Evolutionary conservation across 1,140 invertebrate genomes (phyloP), one percentile per base, ranked within the genome.

Genomic region (Akabosia matsudoensis): DNA sequence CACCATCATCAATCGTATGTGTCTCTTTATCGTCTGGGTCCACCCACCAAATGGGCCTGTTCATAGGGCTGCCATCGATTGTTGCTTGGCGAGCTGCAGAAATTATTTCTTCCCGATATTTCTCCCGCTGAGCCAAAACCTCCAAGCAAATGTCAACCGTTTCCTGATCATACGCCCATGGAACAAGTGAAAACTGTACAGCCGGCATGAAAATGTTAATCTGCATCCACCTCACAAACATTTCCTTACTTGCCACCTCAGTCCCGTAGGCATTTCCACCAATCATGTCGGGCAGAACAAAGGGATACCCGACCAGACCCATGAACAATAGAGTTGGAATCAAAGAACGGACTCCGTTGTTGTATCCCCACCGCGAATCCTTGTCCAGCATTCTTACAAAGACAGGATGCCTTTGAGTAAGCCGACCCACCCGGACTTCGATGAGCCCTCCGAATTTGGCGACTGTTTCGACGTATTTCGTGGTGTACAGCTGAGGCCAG

Each of bases 311-410:
- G 7, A 75, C 33, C n/a, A 78, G 37, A 4, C 72, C 56, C 79
- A 75, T 82, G 56, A 18, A 90, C 0, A 96, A 84, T 0, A 92
- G 84, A 1, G 92, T 92, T 0, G 94, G 92, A 37, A 97, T 90
- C 7, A 97, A 82, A 0, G 93, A 92, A 79, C 85, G 82, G n/a
- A 90, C 80, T 0, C 95, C 95, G 84, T 95, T 94, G 76, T 92
- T 88, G 78, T 89, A 87, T 3, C 88, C 89, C 94, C 94, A 97
- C 61, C 86, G 87, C 0, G 92, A 92, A 82, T 92, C 90, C 74
- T 88, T 95, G 84, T 97, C 95, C 7, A 96, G 88, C 90, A 97
- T 95, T 54, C 95, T 88, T 0, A 96, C 88, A 84, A 95, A 95
- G 37, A 95, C 88, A 0, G 92, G 10, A 10, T 16, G 67, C 2